Evolutionary conservation across 2,113 vertebrate genomes (phyloP).

Genomic region (Muntiacus reevesi): DNA sequence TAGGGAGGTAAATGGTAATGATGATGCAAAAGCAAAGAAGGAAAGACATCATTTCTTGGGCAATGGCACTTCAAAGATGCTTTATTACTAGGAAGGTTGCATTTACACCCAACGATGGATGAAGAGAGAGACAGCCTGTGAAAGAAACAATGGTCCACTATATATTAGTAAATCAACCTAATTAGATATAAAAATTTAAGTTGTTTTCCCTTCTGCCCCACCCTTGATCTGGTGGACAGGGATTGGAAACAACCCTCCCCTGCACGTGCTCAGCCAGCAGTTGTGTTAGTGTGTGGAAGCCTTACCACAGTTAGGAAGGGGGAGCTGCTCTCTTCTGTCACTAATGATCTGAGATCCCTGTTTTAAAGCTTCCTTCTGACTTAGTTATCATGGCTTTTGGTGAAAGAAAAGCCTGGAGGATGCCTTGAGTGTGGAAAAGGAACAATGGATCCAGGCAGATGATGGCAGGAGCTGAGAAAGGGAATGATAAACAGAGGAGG

Average conservation of each 20-base stretch:
- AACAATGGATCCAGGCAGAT: background rate
- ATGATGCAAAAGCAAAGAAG: background rate
- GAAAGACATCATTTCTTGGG: background rate
- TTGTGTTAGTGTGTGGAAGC: background rate
- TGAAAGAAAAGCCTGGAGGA: background rate
- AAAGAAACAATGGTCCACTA: background rate
- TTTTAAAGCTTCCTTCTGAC: background rate
- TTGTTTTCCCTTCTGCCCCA: background rate
- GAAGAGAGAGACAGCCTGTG: too few relatives aligned
- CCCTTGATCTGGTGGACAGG: background rate
- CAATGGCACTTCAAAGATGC: background rate
- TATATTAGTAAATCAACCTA: background rate
- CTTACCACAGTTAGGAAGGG: background rate
- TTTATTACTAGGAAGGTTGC: background rate
- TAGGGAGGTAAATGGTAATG: rapidly evolving
- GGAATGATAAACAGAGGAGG: background rate
- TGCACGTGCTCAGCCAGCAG: background rate
- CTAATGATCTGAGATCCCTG: background rate
- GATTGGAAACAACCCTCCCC: background rate
- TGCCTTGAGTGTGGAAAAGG: background rate
- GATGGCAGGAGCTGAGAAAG: background rate
- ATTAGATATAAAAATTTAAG: background rate
- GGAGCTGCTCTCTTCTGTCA: background rate
- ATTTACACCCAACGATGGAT: background rate
- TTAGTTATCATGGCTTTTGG: background rate